phyloP scores from a whole-genome alignment of 1,140 invertebrate genomes.

The Lasaia peninsularis region DNA sequence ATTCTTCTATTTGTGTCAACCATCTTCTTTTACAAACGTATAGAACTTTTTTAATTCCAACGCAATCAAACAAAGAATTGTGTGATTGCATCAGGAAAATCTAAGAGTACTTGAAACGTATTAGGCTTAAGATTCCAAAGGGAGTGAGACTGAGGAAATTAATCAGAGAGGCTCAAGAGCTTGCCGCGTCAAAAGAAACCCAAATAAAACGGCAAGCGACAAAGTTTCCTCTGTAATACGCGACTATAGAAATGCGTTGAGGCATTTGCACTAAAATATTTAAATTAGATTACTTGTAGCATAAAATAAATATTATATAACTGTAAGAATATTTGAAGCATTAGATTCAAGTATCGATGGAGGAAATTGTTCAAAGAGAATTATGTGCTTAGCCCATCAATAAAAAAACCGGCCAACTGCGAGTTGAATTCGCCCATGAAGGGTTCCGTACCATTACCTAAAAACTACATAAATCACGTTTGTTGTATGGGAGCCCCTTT shows the following conservation, averaged over 20 bases:
- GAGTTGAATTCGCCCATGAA: too few relatives aligned
- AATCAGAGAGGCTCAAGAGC: constrained; percentile 70
- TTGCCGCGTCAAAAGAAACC: constrained; percentile 72
- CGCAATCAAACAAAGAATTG: background rate
- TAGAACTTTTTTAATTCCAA: background rate
- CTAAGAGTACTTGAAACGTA: constrained; percentile 15
- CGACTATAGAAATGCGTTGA: constrained; percentile 30
- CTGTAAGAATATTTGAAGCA: too few relatives aligned
- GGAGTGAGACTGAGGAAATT: constrained; percentile 45
- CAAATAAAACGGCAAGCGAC: constrained; percentile 76
- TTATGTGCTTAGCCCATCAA: too few relatives aligned
- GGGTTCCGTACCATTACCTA: too few relatives aligned
- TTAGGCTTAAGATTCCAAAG: constrained; percentile 19
- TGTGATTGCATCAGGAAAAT: constrained; percentile 9
- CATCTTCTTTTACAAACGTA: background rate
- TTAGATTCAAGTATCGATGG: too few relatives aligned
- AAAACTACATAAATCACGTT: too few relatives aligned
- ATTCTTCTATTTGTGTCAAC: background rate
- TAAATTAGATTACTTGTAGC: too few relatives aligned
- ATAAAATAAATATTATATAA: too few relatives aligned
- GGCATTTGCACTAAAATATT: constrained; percentile 24
- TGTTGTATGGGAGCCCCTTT: too few relatives aligned
- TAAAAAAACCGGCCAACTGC: too few relatives aligned
- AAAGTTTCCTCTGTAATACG: constrained; percentile 52
- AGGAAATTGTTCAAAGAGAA: too few relatives aligned